Base-by-base conservation (phyloP, 2,888 invertebrate species). In the Onthophagus sagittarius region DNA sequence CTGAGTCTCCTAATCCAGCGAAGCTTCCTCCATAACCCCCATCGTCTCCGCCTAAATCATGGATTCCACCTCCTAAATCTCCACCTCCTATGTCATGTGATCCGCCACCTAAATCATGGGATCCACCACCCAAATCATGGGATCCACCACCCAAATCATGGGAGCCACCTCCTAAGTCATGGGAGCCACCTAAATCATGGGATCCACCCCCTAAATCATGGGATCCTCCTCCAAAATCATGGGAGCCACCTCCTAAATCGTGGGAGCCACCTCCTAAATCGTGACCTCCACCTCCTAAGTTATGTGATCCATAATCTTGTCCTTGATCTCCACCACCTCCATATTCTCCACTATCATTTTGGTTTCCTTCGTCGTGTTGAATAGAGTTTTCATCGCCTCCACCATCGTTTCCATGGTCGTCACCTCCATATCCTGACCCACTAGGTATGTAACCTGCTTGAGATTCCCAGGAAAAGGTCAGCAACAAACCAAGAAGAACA, bases 41-140 rank as follows among this genome's bases (percentile, higher is more conserved):
- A 70, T 86, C 87, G 15, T 79, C 79, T n/a, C 80, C 77, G 13
- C 78, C 79, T n/a, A 75, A 67, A 15, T 77, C 70, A 13, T 23
- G 23, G 3, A 23, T 23, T 23, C 23, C 72, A 11, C 74, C 74
- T 15, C 63, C 63, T 11, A 33, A 31, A 15, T 86, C 87, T 5
- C 86, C 87, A 62, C 79, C 77, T 15, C 70, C 70, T 14, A 39
- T 13, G 7, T 32, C 76, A 14, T 77, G 31, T 2, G 23, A 63
- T 5, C 15, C 33, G 4, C 64, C 65, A 13, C 53, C 71, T 32
- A 63, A 63, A 0, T 14, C 31, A 13, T 63, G 62, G 31, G 23
- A 33, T 5, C 88, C 87, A 79, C 86, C 87, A 5, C 86, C 77
- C 14, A 32, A 15, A 33, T 31, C 69, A 33, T 13, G 76, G 80